phyloP scores from a whole-genome alignment of 2,888 invertebrate genomes.

The Phytoseiulus persimilis region DNA sequence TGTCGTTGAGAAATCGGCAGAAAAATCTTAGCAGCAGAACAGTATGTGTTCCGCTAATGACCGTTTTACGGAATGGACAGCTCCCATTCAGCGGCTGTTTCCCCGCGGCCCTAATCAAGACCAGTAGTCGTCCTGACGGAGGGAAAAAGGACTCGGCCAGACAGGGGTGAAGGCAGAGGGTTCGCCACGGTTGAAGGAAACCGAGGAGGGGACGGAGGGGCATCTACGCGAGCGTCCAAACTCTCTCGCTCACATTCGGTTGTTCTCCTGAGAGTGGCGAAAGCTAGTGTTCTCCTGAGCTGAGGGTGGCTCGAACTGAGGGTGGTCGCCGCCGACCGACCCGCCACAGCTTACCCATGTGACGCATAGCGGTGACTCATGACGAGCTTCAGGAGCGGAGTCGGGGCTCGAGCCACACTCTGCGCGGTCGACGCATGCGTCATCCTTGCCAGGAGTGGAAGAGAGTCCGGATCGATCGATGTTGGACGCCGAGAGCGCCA shows the following conservation, averaged over 20 bases:
- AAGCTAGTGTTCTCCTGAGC: neutral
- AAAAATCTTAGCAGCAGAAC: neutral
- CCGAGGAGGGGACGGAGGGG: neutral
- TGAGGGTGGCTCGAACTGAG: neutral
- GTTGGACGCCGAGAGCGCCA: neutral
- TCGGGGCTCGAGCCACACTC: neutral
- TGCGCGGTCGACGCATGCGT: neutral
- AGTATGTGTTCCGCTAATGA: neutral
- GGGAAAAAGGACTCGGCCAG: neutral
- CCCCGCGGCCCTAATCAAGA: neutral
- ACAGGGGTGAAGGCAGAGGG: neutral
- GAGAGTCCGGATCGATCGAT: neutral
- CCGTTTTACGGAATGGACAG: neutral
- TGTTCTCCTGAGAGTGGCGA: neutral
- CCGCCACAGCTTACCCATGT: neutral
- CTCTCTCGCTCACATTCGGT: neutral
- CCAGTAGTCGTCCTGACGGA: neutral
- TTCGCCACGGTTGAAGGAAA: neutral
- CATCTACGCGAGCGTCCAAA: neutral
- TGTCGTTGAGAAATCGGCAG: neutral
- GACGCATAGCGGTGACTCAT: neutral
- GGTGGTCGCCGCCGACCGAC: neutral
- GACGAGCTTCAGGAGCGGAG: neutral
- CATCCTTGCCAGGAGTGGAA: conserved; percentile 5
- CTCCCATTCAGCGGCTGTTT: neutral